phyloP scores from a whole-genome alignment of 35 echinoderm and acorn worm genomes.

The Ptychodera flava region DNA sequence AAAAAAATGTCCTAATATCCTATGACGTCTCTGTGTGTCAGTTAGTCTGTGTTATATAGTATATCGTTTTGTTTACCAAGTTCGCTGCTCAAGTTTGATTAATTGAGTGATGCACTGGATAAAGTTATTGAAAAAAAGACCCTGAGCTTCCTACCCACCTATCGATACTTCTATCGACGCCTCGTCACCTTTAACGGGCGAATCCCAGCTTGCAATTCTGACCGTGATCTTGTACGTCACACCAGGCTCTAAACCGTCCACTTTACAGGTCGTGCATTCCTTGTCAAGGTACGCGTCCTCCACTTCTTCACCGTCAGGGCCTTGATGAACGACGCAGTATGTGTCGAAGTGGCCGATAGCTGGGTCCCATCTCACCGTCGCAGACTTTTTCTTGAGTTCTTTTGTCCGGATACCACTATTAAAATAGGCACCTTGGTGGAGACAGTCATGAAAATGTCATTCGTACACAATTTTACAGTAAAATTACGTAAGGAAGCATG shows the following conservation, averaged over 20 bases:
- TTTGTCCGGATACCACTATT: neutral
- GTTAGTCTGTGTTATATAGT: no score
- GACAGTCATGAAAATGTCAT: no score
- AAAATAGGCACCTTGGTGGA: neutral
- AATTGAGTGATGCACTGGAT: no score
- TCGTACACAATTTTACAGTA: no score
- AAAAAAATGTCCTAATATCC: no score
- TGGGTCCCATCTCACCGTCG: neutral
- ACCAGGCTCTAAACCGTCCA: neutral
- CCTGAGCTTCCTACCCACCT: neutral
- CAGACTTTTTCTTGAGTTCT: neutral
- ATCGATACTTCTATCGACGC: neutral
- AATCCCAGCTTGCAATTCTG: neutral
- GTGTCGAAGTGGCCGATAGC: neutral
- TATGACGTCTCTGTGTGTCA: no score
- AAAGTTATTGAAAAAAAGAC: no score
- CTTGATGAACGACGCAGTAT: neutral
- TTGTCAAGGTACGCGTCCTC: neutral
- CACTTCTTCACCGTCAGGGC: neutral
- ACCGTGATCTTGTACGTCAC: neutral
- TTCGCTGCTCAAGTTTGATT: no score
- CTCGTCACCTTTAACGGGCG: neutral
- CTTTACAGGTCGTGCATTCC: neutral
- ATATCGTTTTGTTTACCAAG: no score
- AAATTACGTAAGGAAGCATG: no score